Evolutionary conservation across 2,113 vertebrate genomes (phyloP).

Genomic region (Scomber japonicus): DNA sequence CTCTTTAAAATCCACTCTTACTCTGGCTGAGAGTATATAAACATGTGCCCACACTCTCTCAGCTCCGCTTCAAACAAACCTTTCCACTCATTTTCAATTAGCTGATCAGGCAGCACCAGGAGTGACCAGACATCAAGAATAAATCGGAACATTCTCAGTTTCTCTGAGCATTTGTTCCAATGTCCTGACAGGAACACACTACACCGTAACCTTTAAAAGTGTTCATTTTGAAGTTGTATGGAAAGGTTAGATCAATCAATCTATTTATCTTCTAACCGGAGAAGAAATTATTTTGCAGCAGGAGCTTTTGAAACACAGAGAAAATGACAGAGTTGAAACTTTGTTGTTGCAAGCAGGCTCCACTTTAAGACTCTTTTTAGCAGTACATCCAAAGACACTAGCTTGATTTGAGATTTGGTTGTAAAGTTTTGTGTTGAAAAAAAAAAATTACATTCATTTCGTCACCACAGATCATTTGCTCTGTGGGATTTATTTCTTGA

Average conservation of each 20-base stretch:
- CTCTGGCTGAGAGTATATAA: neutral
- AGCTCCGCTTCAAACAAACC: neutral
- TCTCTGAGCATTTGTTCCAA: neutral
- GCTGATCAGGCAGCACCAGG: no score
- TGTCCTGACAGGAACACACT: neutral
- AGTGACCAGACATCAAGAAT: neutral
- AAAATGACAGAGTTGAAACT: neutral
- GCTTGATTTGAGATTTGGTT: constrained; percentile 1
- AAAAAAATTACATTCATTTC: neutral
- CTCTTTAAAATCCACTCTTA: neutral
- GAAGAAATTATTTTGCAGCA: neutral
- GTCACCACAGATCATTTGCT: neutral
- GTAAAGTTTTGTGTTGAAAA: neutral
- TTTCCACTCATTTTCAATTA: neutral
- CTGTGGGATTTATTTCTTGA: neutral
- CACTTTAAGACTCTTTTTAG: neutral
- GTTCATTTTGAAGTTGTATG: neutral
- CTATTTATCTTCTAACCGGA: neutral
- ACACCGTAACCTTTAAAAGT: neutral
- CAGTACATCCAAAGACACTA: neutral
- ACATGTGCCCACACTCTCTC: neutral
- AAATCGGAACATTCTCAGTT: neutral
- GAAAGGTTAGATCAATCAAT: neutral
- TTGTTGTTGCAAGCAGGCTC: neutral
- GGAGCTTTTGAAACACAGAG: constrained; percentile 7